Percentiles rank a stretch among this genome's conserved stretches.
Evolutionary conservation across 2,888 invertebrate genomes (phyloP).

Genomic region (Seira musarum): DNA sequence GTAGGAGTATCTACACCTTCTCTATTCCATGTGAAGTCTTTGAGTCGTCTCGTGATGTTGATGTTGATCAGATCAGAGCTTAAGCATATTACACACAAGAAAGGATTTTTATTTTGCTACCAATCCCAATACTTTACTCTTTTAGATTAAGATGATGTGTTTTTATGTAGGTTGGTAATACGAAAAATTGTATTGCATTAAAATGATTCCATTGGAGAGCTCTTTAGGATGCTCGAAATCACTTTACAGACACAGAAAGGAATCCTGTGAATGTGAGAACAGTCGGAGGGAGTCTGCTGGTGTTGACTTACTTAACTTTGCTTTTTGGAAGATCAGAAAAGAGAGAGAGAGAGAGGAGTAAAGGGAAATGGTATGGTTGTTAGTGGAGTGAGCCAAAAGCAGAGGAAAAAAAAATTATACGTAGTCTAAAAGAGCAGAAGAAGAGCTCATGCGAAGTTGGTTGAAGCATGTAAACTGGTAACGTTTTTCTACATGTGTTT

Average conservation of each 20-base stretch:
- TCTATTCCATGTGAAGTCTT: not conserved
- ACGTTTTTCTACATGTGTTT: slow-evolving; percentile 15
- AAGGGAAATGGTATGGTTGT: too few relatives aligned
- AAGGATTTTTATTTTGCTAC: too few relatives aligned
- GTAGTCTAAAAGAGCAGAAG: not conserved
- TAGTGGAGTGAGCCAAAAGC: slow-evolving; percentile 7
- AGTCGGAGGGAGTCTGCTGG: slow-evolving; percentile 42
- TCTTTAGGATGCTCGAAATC: slow-evolving; percentile 18
- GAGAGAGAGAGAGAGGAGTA: not conserved
- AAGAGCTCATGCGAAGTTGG: not conserved
- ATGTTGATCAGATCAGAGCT: too few relatives aligned
- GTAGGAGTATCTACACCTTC: slow-evolving; percentile 13
- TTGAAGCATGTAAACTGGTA: not conserved
- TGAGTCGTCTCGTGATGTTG: too few relatives aligned
- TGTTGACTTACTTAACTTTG: slow-evolving; percentile 34
- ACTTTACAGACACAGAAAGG: slow-evolving; percentile 23
- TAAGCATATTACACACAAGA: too few relatives aligned
- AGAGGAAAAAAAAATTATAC: slow-evolving; percentile 2
- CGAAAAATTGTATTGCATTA: slow-evolving; percentile 1
- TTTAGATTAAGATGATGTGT: slow-evolving; percentile 21
- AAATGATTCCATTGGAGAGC: slow-evolving; percentile 16
- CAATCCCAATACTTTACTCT: too few relatives aligned
- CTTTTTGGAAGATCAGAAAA: not conserved
- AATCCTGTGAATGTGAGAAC: slow-evolving; percentile 43
- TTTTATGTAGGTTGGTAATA: not conserved